phyloP scores from a whole-genome alignment of 2,113 vertebrate genomes.

The Trochalopteron elliotii region DNA sequence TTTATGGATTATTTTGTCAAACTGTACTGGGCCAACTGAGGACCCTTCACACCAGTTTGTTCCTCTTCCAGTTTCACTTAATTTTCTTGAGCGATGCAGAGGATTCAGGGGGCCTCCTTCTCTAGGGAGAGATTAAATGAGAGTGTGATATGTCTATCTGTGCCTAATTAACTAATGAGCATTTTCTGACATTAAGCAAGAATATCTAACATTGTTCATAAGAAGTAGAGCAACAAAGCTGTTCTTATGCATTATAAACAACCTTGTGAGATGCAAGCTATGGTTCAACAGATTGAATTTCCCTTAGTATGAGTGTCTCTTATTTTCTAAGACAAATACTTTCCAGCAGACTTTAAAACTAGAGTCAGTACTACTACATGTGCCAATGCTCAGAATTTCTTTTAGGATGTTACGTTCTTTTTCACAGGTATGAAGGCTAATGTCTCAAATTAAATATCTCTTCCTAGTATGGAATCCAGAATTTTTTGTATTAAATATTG shows the following conservation, averaged over 20 bases:
- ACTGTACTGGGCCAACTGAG: neutral
- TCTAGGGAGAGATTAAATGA: neutral
- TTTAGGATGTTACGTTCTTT: neutral
- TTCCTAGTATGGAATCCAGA: neutral
- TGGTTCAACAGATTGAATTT: neutral
- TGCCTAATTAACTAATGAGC: neutral
- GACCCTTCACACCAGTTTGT: neutral
- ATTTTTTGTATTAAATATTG: neutral
- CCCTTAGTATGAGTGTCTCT: neutral
- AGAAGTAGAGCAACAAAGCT: neutral
- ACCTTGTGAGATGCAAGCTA: neutral
- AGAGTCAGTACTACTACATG: neutral
- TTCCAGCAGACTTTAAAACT: neutral
- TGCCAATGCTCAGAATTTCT: fast-evolving
- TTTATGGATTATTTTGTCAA: neutral
- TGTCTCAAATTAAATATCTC: neutral
- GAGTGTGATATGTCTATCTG: neutral
- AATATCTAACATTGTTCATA: neutral
- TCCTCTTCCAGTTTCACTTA: neutral
- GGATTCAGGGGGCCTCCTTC: neutral
- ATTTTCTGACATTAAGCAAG: neutral
- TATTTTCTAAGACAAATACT: neutral
- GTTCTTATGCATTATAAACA: neutral
- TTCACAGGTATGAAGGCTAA: neutral
- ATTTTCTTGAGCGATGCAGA: neutral